Evolutionary conservation across 1,140 invertebrate genomes (phyloP), one percentile per base, ranked within the genome.

Genomic region (Saccostrea cuccullata): DNA sequence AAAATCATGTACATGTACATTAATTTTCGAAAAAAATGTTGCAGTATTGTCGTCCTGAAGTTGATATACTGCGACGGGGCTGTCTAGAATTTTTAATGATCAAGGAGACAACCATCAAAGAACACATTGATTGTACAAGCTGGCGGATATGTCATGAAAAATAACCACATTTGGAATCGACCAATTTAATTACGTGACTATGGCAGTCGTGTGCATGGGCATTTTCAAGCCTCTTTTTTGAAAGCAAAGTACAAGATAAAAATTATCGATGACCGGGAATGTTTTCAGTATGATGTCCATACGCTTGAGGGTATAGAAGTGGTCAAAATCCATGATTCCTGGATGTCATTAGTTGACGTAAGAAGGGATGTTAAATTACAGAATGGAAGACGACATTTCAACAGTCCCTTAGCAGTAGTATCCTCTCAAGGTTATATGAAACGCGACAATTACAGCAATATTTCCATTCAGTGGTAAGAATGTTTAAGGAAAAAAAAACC

Each of bases 391-490:
- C 60, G 36, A 0, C 47, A 23, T 20, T 88, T 87, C 2, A 86
- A 67, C 17, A 86, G 84, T 73, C 89, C 84, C 0, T 67, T 90
- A 13, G 86, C 86, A n/a, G 40, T 86, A 9, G 89, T 90, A 13
- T 84, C 89, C 15, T 86, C 89, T 4, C 55, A 83, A 17, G 89
- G 89, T 9, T 90, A 88, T 36, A 60, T 55, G 17, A 55, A 20
- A 17, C 55, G 67, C 17, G 73, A 86, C 2, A 82, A 90, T 58
- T 86, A 86, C n/a, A 90, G 89, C 20, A 84, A 83, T 40, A 82
- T 58, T 4, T 88, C 89, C n/a, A 88, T 88, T 11, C 77, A 85
- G 15, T 90, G 89, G 89, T 73, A 88, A 20, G 86, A 90, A 73
- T 88, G 82, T 70, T 40, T 73, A 13, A 90, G 88, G 89, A n/a